Conservation (phyloP, 2,797 vertebrate species). For the Rhabdomys pumilio region DNA sequence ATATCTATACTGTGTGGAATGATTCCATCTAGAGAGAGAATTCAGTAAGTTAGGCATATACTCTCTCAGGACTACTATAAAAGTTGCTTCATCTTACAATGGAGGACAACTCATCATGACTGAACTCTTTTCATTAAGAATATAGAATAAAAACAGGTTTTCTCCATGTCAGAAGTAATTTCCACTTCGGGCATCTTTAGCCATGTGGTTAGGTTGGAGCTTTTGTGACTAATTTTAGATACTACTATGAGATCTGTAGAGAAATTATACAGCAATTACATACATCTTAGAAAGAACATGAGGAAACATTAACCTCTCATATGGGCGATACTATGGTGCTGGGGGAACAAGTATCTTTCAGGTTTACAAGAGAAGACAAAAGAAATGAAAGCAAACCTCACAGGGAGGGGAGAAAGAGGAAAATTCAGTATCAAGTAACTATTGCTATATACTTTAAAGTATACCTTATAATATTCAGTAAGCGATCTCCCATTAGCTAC, state of each 20-base stretch:
- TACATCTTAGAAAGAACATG: neutral
- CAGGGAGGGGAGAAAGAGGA: neutral
- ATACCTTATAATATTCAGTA: neutral
- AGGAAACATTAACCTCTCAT: constrained; percentile 19
- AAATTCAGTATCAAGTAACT: neutral
- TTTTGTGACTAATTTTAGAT: constrained; percentile 1
- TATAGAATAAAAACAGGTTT: neutral
- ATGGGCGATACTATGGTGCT: neutral
- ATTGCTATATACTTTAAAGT: constrained; percentile 14
- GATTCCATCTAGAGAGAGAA: neutral
- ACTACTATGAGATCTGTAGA: neutral
- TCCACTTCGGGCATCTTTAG: neutral
- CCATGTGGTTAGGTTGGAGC: constrained; percentile 14
- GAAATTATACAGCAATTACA: constrained; percentile 12
- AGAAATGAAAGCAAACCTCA: neutral
- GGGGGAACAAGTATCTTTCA: neutral
- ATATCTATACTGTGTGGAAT: neutral
- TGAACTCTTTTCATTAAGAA: constrained; percentile 22
- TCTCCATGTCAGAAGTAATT: constrained; percentile 8
- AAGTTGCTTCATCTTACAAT: constrained; percentile 5
- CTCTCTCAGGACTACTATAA: neutral
- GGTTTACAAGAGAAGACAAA: neutral
- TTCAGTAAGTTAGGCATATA: neutral
- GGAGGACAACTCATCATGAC: neutral
- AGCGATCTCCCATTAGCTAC: neutral